Conservation (phyloP, 1,140 invertebrate genomes). For the Cherax destructor region DNA sequence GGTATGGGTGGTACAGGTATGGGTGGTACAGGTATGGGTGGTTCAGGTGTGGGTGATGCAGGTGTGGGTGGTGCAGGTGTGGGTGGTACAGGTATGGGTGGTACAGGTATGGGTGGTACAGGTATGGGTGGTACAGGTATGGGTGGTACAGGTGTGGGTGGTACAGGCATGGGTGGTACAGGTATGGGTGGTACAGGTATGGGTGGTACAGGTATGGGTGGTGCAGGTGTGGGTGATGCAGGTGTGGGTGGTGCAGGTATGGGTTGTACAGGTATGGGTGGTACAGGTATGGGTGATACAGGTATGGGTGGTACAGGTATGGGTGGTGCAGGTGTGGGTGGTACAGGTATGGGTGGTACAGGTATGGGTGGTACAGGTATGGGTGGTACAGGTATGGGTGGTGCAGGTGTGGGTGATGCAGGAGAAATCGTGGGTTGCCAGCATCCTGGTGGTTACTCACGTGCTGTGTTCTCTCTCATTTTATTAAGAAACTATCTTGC, state of each 20-base stretch:
- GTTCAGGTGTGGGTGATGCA: background rate
- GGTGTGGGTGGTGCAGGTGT: background rate
- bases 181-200: background rate
- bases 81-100: background rate
- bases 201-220: background rate
- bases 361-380: background rate
- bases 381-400: background rate
- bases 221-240: background rate
- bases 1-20: too few relatives aligned
- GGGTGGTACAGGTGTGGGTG: background rate
- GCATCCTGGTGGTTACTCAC: too few relatives aligned
- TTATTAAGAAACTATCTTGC: too few relatives aligned
- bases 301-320: background rate
- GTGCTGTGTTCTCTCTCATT: too few relatives aligned
- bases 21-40: background rate
- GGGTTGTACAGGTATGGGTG: too few relatives aligned
- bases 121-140: background rate
- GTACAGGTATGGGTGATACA: background rate
- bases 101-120: too few relatives aligned
- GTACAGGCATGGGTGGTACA: background rate
- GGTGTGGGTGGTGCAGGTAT: background rate
- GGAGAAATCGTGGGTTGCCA: background rate
- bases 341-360: background rate
- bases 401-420: background rate
- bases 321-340: too few relatives aligned